Evolutionary conservation across 64 coral and sea anemone genomes (phyloP).

Genomic region (Stylophora pistillata): DNA sequence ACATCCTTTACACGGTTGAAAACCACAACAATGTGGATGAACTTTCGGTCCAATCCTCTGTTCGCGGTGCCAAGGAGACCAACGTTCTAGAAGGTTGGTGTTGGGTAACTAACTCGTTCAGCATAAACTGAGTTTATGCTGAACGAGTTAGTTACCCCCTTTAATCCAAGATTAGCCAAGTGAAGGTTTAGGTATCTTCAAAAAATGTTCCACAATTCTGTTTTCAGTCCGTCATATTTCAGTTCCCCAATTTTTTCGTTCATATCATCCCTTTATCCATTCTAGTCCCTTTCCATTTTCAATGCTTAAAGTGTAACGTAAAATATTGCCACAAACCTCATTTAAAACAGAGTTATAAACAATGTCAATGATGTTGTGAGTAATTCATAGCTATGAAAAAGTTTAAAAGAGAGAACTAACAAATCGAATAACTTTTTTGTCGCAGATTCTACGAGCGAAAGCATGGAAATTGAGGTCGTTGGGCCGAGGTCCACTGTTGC

Average conservation of each 20-base stretch:
- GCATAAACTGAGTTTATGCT: not conserved
- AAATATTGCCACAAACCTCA: no score
- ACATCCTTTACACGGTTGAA: slow-evolving; percentile 97
- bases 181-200: no score
- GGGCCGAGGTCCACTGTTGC: slow-evolving; percentile 34
- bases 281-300: no score
- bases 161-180: not conserved
- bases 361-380: no score
- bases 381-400: no score
- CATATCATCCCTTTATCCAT: no score
- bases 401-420: no score
- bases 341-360: no score
- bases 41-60: slow-evolving; percentile 25
- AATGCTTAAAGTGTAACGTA: no score
- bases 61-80: slow-evolving; percentile 26
- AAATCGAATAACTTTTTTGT: not conserved
- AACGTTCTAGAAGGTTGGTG: slow-evolving; percentile 35
- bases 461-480: slow-evolving; percentile 67
- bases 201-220: no score
- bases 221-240: no score
- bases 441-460: slow-evolving; percentile 54
- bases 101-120: not conserved
- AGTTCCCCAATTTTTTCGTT: no score
- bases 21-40: slow-evolving; percentile 90
- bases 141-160: not conserved